Evolutionary conservation across 2,113 vertebrate genomes (phyloP), one percentile per base, ranked within the genome.

Genomic region (Prietella phreatophila): DNA sequence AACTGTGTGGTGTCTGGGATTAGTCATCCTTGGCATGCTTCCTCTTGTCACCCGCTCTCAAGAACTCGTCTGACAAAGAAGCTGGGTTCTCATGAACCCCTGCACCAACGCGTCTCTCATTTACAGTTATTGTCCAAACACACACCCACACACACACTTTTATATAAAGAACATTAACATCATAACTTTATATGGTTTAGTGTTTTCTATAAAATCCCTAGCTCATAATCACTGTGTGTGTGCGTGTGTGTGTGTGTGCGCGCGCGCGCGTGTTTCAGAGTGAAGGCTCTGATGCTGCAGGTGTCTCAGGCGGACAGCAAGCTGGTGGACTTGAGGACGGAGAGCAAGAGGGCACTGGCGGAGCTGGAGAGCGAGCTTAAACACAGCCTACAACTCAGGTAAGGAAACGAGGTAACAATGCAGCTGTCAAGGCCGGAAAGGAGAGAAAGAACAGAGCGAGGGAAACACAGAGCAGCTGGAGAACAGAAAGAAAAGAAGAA

Each of bases 321-420:
- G 86, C 75, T 96, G 89, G 93, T 93, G 58, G 91, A 39, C 30
- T 19, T 93, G 82, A 93, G 91, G 87, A 90, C 92, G 71, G 92
- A 93, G 27, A 86, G 95, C 90, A 90, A 60, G 75, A 91, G 92
- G 89, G 90, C 93, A 69, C 91, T 95, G 75, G 87, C 86, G 55
- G 91, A 95, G 61, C 94, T 97, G 88, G 92, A 93, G 67, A 89
- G 91, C 88, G 94, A 95, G 86, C 91, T 89, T 7, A 92, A 89
- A 67, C 92, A 92, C 58, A 90, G 92, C 5, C 92, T 95, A 83
- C 83, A 87, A 71, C 93, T 96, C 89, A 96, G 95, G 97, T 98
- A 91, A 95, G 94, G 50, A 91, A 88, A 87, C 10, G 42, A 85
- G 39, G 69, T 80, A 88, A 89, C 85, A 84, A 81, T 85, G 67